These are phyloP conservation scores for Hippopotamus amphibius DNA, from an alignment of 2,113 vertebrate species.

Conservation along the genomic window DNA sequence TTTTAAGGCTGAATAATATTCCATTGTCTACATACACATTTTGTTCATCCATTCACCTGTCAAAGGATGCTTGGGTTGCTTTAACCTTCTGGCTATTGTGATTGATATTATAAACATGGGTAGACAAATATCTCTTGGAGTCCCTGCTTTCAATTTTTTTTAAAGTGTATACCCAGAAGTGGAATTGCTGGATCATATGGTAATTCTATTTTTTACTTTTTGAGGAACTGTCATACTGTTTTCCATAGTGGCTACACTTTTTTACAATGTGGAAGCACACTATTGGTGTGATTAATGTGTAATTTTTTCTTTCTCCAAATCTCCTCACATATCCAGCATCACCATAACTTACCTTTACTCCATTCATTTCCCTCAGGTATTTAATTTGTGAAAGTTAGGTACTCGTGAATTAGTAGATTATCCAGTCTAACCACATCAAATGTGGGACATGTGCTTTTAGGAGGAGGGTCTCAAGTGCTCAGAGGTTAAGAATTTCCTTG, in stretches of 20 bases:
- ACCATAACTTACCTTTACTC: background rate
- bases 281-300: background rate
- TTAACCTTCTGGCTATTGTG: background rate
- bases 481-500: background rate
- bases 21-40: background rate
- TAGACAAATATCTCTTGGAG: background rate
- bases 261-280: background rate
- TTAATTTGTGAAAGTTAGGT: background rate
- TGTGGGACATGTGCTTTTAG: background rate
- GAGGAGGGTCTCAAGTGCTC: background rate
- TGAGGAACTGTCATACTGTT: background rate
- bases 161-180: background rate
- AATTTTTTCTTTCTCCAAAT: background rate
- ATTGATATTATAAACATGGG: background rate
- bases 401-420: background rate
- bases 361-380: background rate
- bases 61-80: background rate
- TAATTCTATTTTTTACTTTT: background rate
- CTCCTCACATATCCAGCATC: background rate
- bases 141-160: background rate
- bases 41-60: background rate
- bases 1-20: background rate
- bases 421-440: background rate
- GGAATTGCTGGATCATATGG: background rate
- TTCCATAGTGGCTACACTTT: background rate